These are phyloP conservation scores for Cepaea hortensis DNA, from an alignment of 2,888 invertebrate species.

Conservation along the genomic window DNA sequence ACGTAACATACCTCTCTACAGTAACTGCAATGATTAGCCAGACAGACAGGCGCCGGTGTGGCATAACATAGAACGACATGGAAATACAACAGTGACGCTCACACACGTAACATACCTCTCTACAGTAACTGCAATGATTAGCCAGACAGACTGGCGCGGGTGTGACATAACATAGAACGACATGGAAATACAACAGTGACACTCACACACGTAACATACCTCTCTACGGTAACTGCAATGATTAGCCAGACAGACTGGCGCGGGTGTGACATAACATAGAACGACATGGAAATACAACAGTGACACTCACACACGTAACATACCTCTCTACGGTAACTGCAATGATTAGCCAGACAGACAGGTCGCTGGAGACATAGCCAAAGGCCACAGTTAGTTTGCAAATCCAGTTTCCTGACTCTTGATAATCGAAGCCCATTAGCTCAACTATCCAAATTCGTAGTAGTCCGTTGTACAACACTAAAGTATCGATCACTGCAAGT, in stretches of 20 bases:
- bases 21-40: constrained; percentile 75
- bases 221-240: constrained; percentile 73
- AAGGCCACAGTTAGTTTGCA: constrained; percentile 69
- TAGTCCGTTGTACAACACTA: constrained; percentile 72
- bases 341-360: constrained; percentile 74
- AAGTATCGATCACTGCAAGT: constrained; percentile 71
- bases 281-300: background rate
- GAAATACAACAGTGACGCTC: background rate
- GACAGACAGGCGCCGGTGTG: constrained; percentile 60
- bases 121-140: constrained; percentile 73
- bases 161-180: background rate
- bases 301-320: background rate
- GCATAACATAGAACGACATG: background rate
- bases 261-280: background rate
- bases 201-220: background rate
- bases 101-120: constrained; percentile 53
- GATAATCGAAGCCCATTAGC: constrained; percentile 66
- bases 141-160: constrained; percentile 67
- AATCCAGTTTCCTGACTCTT: constrained; percentile 62
- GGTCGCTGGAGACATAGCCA: constrained; percentile 70
- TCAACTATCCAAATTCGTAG: constrained; percentile 72
- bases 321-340: constrained; percentile 71
- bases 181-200: background rate
- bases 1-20: constrained; percentile 57
- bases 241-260: constrained; percentile 72